phyloP scores from a whole-genome alignment of 2,888 invertebrate genomes.

The Hypolimnas misippus region DNA sequence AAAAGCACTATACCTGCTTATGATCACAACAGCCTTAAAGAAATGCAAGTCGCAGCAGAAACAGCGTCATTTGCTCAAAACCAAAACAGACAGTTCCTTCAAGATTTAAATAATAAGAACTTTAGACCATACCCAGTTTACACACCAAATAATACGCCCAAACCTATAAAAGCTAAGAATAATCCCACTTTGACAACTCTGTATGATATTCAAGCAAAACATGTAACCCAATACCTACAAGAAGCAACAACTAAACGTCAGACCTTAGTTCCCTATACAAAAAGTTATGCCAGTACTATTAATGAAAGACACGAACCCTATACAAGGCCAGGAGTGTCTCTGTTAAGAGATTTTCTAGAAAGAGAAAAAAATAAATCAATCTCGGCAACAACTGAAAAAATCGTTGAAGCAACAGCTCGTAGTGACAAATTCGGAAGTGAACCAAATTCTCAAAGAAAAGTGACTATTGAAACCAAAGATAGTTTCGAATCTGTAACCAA shows the following conservation, averaged over 20 bases:
- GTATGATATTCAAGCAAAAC: constrained; percentile 71
- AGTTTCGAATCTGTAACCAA: constrained; percentile 73
- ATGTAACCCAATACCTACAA: constrained; percentile 48
- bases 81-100: constrained; percentile 73
- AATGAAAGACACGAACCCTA: constrained; percentile 71
- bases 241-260: constrained; percentile 69
- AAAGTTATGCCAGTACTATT: constrained; percentile 58
- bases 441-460: constrained; percentile 48
- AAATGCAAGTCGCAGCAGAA: constrained; percentile 90
- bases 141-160: constrained; percentile 63
- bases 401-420: constrained; percentile 56
- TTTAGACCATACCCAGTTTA: constrained; percentile 75
- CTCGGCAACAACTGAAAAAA: constrained; percentile 57
- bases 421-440: constrained; percentile 50
- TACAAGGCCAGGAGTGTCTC: constrained; percentile 75
- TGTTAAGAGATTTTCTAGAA: constrained; percentile 68
- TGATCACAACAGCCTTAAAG: constrained; percentile 76
- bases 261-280: constrained; percentile 73
- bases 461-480: constrained; percentile 58
- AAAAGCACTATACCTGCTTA: constrained; percentile 67
- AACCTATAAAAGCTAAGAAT: constrained; percentile 58
- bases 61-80: constrained; percentile 89
- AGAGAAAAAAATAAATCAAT: constrained; percentile 70
- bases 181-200: constrained; percentile 74
- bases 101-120: constrained; percentile 71